phyloP scores from a whole-genome alignment of 2,797 vertebrate genomes.

The Cyprinella venusta region DNA sequence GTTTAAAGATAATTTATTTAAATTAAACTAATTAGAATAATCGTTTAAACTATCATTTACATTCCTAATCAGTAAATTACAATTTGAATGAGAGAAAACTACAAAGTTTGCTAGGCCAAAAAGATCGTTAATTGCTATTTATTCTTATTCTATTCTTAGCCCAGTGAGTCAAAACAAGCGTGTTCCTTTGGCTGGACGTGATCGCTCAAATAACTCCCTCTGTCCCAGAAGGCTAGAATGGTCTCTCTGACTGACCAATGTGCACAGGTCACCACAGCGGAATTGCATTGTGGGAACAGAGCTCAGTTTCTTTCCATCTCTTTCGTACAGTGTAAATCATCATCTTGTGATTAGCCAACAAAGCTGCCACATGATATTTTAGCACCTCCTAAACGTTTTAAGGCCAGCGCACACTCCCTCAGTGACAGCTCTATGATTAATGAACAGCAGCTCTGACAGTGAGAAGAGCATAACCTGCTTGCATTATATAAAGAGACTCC shows the following conservation, averaged over 20 bases:
- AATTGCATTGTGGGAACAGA: conserved; percentile 27
- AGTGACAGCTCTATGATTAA: conserved; percentile 32
- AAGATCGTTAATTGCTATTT: too few species aligned
- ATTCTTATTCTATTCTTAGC: conserved; percentile 73
- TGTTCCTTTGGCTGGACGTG: conserved; percentile 64
- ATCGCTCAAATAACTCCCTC: conserved; percentile 55
- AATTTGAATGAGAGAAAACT: background rate
- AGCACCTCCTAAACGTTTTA: conserved; percentile 16
- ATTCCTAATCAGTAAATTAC: background rate
- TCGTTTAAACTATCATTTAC: too few species aligned
- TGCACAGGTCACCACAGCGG: background rate
- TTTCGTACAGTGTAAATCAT: conserved; percentile 14
- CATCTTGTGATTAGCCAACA: conserved; percentile 33
- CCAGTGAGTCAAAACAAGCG: conserved; percentile 75
- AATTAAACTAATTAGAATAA: too few species aligned
- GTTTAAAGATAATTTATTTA: too few species aligned
- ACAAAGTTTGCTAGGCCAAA: too few species aligned
- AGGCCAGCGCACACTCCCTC: background rate
- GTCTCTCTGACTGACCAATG: conserved; percentile 28
- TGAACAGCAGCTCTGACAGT: conserved; percentile 34
- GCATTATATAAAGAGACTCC: conserved; percentile 24
- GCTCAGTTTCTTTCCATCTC: background rate
- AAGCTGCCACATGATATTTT: conserved; percentile 35
- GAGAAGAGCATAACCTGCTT: conserved; percentile 36
- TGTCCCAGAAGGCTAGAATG: conserved; percentile 51